Percentiles rank a stretch among this genome's conserved stretches.
Conservation (phyloP, 2,113 vertebrate species). For the Paraplagusia blochii region DNA sequence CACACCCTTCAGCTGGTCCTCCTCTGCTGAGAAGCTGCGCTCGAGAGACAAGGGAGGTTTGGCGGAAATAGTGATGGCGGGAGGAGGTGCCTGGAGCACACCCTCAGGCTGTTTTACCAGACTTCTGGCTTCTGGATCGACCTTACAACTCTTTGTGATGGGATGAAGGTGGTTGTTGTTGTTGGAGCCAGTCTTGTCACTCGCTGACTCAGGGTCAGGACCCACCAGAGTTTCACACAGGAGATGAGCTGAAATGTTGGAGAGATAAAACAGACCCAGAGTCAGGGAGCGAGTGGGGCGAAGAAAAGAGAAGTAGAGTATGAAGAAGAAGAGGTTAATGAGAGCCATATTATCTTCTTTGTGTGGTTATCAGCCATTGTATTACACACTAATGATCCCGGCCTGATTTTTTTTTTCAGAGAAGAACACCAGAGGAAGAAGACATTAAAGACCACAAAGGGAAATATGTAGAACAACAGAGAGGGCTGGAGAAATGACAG, state of each 20-base stretch:
- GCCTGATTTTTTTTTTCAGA: constrained; percentile 43
- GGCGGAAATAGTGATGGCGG: constrained; percentile 68
- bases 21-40: constrained; percentile 86
- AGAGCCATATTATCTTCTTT: constrained; percentile 23
- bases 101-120: constrained; percentile 56
- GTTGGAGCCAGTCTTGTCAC: constrained; percentile 57
- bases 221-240: constrained; percentile 87
- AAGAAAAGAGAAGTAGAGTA: background rate
- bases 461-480: constrained; percentile 27
- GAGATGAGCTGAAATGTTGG: constrained; percentile 82
- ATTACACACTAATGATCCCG: constrained; percentile 29
- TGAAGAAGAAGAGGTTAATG: constrained; percentile 19
- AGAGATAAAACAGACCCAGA: constrained; percentile 1
- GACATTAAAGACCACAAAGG: constrained; percentile 32
- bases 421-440: constrained; percentile 27
- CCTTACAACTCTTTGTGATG: constrained; percentile 36
- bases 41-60: constrained; percentile 75
- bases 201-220: constrained; percentile 85
- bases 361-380: constrained; percentile 28
- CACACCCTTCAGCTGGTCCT: constrained; percentile 75
- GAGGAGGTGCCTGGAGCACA: constrained; percentile 55
- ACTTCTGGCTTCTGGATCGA: constrained; percentile 36
- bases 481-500: constrained; percentile 42
- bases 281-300: constrained; percentile 8
- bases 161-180: constrained; percentile 65